phyloP scores from a whole-genome alignment of 1,140 invertebrate species.

The Matsumurasca onukii region DNA sequence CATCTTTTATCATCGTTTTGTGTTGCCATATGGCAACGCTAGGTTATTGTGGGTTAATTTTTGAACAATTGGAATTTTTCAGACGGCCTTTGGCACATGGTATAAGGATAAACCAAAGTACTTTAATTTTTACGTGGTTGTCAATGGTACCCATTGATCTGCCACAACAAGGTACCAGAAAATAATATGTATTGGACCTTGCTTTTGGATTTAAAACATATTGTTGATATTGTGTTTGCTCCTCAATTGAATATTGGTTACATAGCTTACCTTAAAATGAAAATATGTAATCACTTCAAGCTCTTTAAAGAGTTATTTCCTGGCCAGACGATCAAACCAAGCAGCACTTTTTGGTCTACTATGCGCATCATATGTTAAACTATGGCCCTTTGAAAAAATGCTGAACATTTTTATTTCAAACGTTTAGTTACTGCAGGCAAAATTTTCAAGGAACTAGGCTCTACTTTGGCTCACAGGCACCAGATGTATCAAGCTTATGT shows the following conservation, averaged over 20 bases:
- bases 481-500: no score
- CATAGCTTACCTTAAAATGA: neutral
- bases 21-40: constrained; percentile 1
- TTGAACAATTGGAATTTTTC: neutral
- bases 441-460: no score
- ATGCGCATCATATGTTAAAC: neutral
- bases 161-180: neutral
- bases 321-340: neutral
- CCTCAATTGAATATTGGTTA: neutral
- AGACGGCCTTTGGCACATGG: neutral
- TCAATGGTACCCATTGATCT: neutral
- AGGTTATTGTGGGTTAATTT: neutral
- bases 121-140: no score
- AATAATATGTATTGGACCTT: neutral
- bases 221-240: neutral
- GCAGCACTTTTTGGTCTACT: neutral
- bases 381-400: no score
- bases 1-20: neutral
- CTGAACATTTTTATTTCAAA: no score
- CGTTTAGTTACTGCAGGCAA: no score
- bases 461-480: no score
- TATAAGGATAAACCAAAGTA: neutral
- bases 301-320: neutral
- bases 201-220: neutral
- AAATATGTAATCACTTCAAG: neutral